These are phyloP conservation scores for Catotricha subobsoleta DNA, from an alignment of 2,888 invertebrate genomes.

Conservation along the genomic window DNA sequence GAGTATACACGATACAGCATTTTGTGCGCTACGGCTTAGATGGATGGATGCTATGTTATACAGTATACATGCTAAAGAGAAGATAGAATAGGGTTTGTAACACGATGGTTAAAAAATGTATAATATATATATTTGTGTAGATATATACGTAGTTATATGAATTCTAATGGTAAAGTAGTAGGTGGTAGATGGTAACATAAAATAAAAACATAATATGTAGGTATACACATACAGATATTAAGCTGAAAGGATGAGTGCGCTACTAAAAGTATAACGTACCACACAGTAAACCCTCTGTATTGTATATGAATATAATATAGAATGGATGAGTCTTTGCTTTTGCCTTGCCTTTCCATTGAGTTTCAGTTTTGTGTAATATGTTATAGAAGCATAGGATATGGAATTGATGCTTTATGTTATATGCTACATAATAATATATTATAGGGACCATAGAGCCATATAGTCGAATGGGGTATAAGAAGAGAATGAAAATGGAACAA, in stretches of 20 bases:
- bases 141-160: too few relatives aligned
- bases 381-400: conserved; percentile 1
- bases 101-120: too few relatives aligned
- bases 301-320: too few relatives aligned
- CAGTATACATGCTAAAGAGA: background rate
- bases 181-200: too few relatives aligned
- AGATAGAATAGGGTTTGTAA: background rate
- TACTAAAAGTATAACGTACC: conserved; percentile 1
- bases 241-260: background rate
- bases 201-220: too few relatives aligned
- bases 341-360: conserved; percentile 1
- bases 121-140: too few relatives aligned
- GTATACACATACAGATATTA: too few relatives aligned
- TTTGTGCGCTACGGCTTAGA: conserved; percentile 1
- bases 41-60: conserved; percentile 3
- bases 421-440: background rate
- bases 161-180: too few relatives aligned
- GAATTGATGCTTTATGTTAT: background rate
- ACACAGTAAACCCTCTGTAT: background rate
- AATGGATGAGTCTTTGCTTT: conserved; percentile 2
- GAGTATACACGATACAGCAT: background rate
- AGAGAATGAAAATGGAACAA: conserved; percentile 5
- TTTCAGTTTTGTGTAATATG: conserved; percentile 1
- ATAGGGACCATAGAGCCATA: background rate
- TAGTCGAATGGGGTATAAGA: conserved; percentile 3